A percentile compares a stretch with the other conserved stretches of the same genome.
Evolutionary conservation across 2,113 vertebrate species (phyloP).

Genomic region (Amphiprion ocellaris): DNA sequence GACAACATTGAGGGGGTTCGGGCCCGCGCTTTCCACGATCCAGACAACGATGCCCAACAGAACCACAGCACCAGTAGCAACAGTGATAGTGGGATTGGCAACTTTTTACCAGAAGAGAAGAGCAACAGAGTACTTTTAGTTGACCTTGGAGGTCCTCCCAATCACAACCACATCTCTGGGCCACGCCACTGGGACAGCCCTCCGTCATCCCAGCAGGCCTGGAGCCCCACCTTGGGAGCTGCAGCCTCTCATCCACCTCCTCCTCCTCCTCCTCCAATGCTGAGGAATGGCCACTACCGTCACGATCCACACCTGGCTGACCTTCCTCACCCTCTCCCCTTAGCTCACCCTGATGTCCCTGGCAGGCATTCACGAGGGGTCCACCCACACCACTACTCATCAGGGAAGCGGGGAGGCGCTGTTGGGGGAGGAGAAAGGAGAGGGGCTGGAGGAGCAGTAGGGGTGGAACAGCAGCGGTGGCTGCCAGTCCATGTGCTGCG

Average conservation of each 20-base stretch:
- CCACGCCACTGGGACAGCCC: constrained; percentile 86
- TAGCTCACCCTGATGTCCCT: constrained; percentile 84
- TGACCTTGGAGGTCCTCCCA: constrained; percentile 88
- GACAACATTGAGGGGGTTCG: constrained; percentile 95
- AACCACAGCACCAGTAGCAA: constrained; percentile 97
- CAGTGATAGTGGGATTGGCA: constrained; percentile 97
- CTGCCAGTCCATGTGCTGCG: constrained; percentile 93
- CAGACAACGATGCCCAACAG: constrained; percentile 92
- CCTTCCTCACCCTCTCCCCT: constrained; percentile 86
- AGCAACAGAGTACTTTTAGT: constrained; percentile 92
- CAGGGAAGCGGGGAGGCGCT: constrained; percentile 84
- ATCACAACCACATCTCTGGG: constrained; percentile 85
- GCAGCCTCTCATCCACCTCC: constrained; percentile 63
- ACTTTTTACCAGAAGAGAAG: constrained; percentile 95
- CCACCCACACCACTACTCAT: constrained; percentile 83
- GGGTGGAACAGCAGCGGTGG: constrained; percentile 87
- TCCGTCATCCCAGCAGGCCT: constrained; percentile 77
- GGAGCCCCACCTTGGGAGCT: constrained; percentile 82
- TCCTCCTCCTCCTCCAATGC: constrained; percentile 67
- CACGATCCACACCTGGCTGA: constrained; percentile 85
- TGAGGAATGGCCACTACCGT: constrained; percentile 91
- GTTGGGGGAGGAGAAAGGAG: constrained; percentile 73
- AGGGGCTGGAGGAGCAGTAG: constrained; percentile 64
- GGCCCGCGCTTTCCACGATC: constrained; percentile 93
- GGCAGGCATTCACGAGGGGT: constrained; percentile 84